Conservation (phyloP, 2,113 vertebrate species). For the Indicator indicator region DNA sequence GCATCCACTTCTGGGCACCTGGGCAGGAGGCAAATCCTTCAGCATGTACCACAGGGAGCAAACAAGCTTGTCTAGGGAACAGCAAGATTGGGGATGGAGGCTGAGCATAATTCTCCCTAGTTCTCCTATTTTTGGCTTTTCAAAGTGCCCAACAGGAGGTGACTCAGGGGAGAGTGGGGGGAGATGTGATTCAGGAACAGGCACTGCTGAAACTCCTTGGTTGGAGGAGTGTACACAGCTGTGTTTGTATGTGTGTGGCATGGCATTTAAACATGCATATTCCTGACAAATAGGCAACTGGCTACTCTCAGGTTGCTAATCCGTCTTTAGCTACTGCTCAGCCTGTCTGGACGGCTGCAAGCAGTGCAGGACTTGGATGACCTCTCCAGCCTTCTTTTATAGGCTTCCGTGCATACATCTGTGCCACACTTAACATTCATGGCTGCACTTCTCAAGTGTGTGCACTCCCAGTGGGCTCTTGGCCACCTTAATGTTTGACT, state of each 20-base stretch:
- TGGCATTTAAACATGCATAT: not conserved
- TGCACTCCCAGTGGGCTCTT: fast-evolving
- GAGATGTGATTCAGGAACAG: slow-evolving; percentile 21
- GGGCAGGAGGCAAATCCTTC: not conserved
- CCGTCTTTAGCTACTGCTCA: slow-evolving; percentile 8
- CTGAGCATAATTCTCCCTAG: not conserved
- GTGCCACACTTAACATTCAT: not conserved
- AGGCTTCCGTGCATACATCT: not conserved
- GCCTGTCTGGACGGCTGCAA: not conserved
- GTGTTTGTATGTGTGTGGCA: not conserved
- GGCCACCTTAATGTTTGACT: not conserved
- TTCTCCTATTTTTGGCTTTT: slow-evolving; percentile 45
- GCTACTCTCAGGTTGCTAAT: not conserved
- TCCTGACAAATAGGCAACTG: not conserved
- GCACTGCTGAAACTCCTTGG: not conserved
- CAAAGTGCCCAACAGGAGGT: slow-evolving; percentile 30
- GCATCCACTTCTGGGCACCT: not conserved
- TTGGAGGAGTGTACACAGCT: not conserved
- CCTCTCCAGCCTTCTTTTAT: slow-evolving; percentile 15
- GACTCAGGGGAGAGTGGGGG: slow-evolving; percentile 52
- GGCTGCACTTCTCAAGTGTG: not conserved
- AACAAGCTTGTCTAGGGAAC: not conserved
- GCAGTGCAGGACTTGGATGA: slow-evolving; percentile 16
- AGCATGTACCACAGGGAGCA: not conserved
- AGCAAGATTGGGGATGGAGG: not conserved